These are phyloP conservation scores for Montipora foliosa DNA, from an alignment of 64 coral and sea anemone genomes.

Conservation along the genomic window DNA sequence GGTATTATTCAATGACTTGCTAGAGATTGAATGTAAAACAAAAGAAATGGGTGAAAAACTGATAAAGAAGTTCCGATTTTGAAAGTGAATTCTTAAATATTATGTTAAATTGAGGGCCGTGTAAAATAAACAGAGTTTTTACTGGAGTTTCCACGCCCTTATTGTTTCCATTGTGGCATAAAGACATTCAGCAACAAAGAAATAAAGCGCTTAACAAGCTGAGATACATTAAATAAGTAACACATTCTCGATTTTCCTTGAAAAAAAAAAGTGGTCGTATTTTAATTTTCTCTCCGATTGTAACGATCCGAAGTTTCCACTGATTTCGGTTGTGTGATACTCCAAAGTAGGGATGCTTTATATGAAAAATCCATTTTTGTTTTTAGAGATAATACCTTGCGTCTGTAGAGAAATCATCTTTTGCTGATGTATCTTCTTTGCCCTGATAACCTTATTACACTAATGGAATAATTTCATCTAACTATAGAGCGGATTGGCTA, in stretches of 20 bases:
- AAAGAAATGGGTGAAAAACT: too few relatives aligned
- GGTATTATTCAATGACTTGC: too few relatives aligned
- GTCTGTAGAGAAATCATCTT: background rate
- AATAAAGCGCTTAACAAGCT: background rate
- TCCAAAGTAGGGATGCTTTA: background rate
- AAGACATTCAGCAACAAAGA: background rate
- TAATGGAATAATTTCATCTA: background rate
- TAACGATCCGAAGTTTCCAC: too few relatives aligned
- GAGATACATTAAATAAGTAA: background rate
- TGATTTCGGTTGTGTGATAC: background rate
- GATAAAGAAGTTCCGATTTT: too few relatives aligned
- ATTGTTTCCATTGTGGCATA: background rate
- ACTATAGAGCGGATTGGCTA: background rate
- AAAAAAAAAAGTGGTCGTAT: background rate
- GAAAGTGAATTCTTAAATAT: too few relatives aligned
- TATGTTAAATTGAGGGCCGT: too few relatives aligned
- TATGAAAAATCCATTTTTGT: background rate
- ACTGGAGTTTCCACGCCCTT: background rate
- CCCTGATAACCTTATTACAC: background rate
- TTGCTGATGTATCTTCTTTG: background rate
- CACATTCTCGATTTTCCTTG: background rate
- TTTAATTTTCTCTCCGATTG: too few relatives aligned
- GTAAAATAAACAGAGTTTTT: background rate
- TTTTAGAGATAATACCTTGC: too few relatives aligned
- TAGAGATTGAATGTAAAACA: too few relatives aligned